Conservation (phyloP, 2,113 vertebrate genomes). For the Laticauda colubrina region DNA sequence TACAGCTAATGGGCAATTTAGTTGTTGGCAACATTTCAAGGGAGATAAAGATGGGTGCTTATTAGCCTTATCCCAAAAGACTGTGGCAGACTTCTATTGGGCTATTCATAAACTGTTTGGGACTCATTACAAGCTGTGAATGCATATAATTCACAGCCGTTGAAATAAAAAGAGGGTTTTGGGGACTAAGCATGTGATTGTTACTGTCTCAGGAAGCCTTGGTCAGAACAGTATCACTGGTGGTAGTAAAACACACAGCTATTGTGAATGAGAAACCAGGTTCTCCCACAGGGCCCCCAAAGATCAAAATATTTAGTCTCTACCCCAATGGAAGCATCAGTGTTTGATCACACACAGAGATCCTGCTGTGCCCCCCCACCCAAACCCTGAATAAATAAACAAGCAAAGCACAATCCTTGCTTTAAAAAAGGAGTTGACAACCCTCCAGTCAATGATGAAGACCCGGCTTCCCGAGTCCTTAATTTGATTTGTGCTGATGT, state of each 20-base stretch:
- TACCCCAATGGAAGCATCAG: neutral
- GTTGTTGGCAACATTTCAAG: no score
- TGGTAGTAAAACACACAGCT: neutral
- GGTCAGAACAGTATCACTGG: neutral
- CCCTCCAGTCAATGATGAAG: neutral
- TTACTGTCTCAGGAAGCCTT: no score
- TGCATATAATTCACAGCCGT: no score
- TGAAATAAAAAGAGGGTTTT: no score
- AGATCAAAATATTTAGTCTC: neutral
- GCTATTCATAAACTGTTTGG: no score
- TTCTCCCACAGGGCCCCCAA: neutral
- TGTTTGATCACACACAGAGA: neutral
- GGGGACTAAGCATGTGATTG: no score
- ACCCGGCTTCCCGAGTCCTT: rapidly evolving
- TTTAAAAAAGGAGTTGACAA: neutral
- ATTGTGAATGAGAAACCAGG: neutral
- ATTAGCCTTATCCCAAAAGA: no score
- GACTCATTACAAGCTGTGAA: no score
- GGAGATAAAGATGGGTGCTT: no score
- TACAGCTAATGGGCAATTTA: no score
- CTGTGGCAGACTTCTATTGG: no score
- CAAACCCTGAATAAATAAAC: neutral
- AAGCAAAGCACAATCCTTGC: neutral
- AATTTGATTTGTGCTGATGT: neutral
- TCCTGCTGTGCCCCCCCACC: neutral